Conservation (phyloP, 2,113 vertebrate genomes). For the Oriolus oriolus region DNA sequence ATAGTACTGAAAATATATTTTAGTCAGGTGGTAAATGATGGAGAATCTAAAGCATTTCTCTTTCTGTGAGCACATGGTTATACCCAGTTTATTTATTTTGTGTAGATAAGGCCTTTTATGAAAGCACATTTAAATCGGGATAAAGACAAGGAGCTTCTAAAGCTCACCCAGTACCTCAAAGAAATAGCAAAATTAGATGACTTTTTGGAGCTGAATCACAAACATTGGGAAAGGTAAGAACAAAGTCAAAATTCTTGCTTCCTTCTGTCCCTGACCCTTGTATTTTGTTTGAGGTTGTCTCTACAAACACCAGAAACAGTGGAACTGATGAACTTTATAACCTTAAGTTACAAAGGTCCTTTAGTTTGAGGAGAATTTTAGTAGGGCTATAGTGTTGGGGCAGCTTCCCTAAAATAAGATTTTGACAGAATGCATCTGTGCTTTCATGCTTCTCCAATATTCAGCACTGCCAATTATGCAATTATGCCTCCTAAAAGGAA, state of each 20-base stretch:
- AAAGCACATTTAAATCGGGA: constrained; percentile 97
- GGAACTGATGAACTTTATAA: background rate
- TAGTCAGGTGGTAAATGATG: background rate
- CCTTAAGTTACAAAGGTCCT: background rate
- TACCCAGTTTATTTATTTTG: constrained; percentile 8
- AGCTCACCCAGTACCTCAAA: constrained; percentile 97
- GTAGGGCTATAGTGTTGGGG: background rate
- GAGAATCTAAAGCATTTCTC: background rate
- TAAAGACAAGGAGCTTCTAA: constrained; percentile 94
- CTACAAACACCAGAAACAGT: background rate
- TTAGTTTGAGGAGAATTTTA: background rate
- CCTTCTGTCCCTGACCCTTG: background rate
- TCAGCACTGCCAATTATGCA: background rate
- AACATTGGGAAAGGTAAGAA: constrained; percentile 96
- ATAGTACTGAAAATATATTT: background rate
- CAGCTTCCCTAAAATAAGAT: background rate
- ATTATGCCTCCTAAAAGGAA: background rate
- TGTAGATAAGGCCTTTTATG: constrained; percentile 96
- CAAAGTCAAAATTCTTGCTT: background rate
- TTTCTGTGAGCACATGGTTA: background rate
- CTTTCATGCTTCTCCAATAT: background rate
- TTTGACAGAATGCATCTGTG: background rate
- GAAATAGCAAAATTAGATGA: constrained; percentile 96
- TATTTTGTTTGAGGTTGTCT: background rate
- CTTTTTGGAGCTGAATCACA: constrained; percentile 94